Evolutionary conservation across 2,888 invertebrate species (phyloP).

Genomic region (Parnassius apollo): DNA sequence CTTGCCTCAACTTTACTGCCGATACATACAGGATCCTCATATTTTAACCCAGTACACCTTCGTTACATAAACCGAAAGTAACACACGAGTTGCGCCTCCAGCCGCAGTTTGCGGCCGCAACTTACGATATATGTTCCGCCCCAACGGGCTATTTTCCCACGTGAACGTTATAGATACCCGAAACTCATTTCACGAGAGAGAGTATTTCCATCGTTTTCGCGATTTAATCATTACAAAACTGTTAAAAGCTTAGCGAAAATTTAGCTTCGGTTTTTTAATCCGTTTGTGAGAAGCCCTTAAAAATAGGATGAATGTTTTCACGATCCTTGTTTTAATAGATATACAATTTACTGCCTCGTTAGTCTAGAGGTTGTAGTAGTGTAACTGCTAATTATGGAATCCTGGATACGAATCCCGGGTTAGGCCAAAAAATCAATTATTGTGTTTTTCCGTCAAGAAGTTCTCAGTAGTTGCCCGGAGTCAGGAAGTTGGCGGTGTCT

Average conservation of each 20-base stretch:
- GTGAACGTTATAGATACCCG: constrained; percentile 9
- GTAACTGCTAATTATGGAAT: too few relatives aligned
- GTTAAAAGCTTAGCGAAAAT: not conserved
- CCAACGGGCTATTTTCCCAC: constrained; percentile 17
- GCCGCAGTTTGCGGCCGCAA: not conserved
- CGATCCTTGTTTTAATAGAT: too few relatives aligned
- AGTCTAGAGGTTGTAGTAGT: too few relatives aligned
- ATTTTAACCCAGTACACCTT: constrained; percentile 9
- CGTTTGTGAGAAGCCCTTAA: too few relatives aligned
- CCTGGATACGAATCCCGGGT: too few relatives aligned
- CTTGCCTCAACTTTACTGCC: not conserved
- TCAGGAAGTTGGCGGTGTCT: too few relatives aligned
- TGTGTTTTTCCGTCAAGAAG: too few relatives aligned
- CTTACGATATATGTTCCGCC: constrained; percentile 18
- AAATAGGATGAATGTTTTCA: too few relatives aligned
- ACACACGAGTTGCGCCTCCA: not conserved
- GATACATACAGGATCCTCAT: constrained; percentile 11
- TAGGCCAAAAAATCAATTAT: too few relatives aligned
- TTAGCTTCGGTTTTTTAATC: too few relatives aligned
- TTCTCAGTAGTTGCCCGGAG: too few relatives aligned
- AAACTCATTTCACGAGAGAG: constrained; percentile 8
- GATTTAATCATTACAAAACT: constrained; percentile 4
- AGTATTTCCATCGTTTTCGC: constrained; percentile 9
- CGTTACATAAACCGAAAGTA: constrained; percentile 15
- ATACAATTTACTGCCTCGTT: too few relatives aligned